Base-by-base conservation (phyloP, 2,113 vertebrate species). In the Rana temporaria region DNA sequence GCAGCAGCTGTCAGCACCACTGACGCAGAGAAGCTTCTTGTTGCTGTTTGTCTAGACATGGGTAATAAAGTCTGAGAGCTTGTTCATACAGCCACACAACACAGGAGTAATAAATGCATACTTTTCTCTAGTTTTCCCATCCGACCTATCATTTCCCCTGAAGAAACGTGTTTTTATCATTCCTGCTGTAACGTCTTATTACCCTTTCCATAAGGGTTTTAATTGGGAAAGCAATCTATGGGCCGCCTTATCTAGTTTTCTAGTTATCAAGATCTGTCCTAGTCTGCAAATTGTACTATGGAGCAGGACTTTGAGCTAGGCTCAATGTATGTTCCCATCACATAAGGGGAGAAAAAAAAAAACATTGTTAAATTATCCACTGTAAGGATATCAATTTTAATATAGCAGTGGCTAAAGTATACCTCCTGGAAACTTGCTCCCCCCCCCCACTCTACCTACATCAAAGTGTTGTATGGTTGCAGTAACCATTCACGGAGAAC, bases 1-100 rank as follows among this genome's bases (percentile, higher is more conserved):
- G 48, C 22, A 32, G 16, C 63, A 78, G 76, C 60, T 78, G 60
- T 75, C 56, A n/a, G 18, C 75, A 55, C 18, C 48, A 24, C 34
- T 30, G 62, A 66, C 53, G 18, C 17, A 26, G 26, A n/a, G 60
- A 14, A 64, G 76, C 62, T 66, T 78, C 60, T 55, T 74, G 55
- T 8, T 65, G 38, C 75, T 65, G 75, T 78, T 78, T 78, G 75
- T 78, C 76, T 78, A 78, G 76, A 78, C 76, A n/a, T 30, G 18
- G 60, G 63, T 67, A 78, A 78, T 78, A 67, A 78, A 65, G 76
- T 67, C 11, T 66, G 62, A 48, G 12, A 19, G 48, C 48, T 22
- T 64, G 76, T 6, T 52, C 63, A 78, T 60, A 52, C 76, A 57
- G 63, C 19, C n/a, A 9, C 24, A 53, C 52, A 63, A 62, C 62